Evolutionary conservation across 2,888 invertebrate genomes (phyloP).

Genomic region (Eristalis intricaria): DNA sequence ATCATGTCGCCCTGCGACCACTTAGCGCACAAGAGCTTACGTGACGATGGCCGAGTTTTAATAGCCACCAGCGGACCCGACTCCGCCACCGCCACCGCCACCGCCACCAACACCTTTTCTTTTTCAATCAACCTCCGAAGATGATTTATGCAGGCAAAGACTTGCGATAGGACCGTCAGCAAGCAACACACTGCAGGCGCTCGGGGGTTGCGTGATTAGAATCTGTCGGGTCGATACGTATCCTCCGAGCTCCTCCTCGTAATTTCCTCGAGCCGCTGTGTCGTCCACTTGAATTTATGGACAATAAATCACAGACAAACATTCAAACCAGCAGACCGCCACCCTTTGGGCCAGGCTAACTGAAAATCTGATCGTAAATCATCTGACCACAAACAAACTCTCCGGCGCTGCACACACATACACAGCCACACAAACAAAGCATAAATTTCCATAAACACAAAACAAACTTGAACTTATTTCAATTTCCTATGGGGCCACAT

Average conservation of each 20-base stretch:
- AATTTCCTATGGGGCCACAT: conserved; percentile 54
- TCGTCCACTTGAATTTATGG: conserved; percentile 68
- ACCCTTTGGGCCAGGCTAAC: conserved; percentile 61
- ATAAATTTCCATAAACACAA: conserved; percentile 71
- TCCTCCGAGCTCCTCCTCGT: conserved; percentile 35
- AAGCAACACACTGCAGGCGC: background rate
- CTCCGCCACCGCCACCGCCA: background rate
- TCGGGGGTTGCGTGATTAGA: conserved; percentile 65
- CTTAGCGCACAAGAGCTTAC: conserved; percentile 41
- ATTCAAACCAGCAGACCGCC: conserved; percentile 52
- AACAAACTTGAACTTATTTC: conserved; percentile 71
- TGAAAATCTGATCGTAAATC: conserved; percentile 69
- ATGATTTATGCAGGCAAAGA: conserved; percentile 50
- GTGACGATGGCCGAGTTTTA: conserved; percentile 45
- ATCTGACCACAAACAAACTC: conserved; percentile 68
- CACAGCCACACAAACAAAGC: conserved; percentile 52
- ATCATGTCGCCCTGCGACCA: conserved; percentile 38
- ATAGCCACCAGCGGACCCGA: background rate
- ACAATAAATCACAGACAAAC: conserved; percentile 67
- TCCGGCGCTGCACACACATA: background rate
- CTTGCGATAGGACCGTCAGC: background rate
- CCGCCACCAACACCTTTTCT: conserved; percentile 38
- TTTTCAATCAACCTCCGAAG: conserved; percentile 59
- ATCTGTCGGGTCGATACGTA: conserved; percentile 61
- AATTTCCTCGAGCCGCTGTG: conserved; percentile 50